phyloP scores from a whole-genome alignment of 1,140 invertebrate species.

The Rhagoletis zephyria region DNA sequence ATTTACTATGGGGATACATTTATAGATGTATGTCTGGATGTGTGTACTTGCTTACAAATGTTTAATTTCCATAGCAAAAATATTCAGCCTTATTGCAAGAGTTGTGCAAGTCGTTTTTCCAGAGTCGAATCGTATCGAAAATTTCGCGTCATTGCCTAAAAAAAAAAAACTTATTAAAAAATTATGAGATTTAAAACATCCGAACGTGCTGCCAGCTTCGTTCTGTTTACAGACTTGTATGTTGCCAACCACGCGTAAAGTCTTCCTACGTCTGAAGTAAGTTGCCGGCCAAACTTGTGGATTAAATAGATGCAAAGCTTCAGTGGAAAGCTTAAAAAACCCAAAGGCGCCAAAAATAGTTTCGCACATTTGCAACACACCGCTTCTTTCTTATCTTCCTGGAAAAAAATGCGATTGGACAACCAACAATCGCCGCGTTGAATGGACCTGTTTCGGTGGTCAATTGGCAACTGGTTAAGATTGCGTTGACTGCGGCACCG shows the following conservation, averaged over 20 bases:
- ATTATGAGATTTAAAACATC: constrained; percentile 15
- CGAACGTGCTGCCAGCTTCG: not conserved
- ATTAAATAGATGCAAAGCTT: not conserved
- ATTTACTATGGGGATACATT: too few relatives aligned
- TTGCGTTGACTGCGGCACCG: constrained; percentile 21
- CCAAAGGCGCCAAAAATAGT: constrained; percentile 39
- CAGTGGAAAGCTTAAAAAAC: not conserved
- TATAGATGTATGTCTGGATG: too few relatives aligned
- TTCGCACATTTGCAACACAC: constrained; percentile 42
- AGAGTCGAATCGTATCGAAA: too few relatives aligned
- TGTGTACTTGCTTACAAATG: too few relatives aligned
- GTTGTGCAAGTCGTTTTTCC: too few relatives aligned
- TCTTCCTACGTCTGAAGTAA: not conserved
- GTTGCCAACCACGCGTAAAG: constrained; percentile 1
- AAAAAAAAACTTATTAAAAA: constrained; percentile 33
- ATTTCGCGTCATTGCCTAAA: too few relatives aligned
- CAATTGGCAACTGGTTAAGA: constrained; percentile 39
- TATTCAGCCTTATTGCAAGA: too few relatives aligned
- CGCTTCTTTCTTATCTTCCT: constrained; percentile 46
- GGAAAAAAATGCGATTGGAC: not conserved
- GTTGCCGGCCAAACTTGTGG: not conserved
- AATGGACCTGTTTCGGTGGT: constrained; percentile 49
- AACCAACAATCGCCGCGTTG: constrained; percentile 22
- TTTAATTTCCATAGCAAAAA: too few relatives aligned
- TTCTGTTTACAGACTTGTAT: constrained; percentile 16